These are phyloP conservation scores for Lophotriccus pileatus DNA, from an alignment of 2,797 vertebrate species.

Conservation along the genomic window DNA sequence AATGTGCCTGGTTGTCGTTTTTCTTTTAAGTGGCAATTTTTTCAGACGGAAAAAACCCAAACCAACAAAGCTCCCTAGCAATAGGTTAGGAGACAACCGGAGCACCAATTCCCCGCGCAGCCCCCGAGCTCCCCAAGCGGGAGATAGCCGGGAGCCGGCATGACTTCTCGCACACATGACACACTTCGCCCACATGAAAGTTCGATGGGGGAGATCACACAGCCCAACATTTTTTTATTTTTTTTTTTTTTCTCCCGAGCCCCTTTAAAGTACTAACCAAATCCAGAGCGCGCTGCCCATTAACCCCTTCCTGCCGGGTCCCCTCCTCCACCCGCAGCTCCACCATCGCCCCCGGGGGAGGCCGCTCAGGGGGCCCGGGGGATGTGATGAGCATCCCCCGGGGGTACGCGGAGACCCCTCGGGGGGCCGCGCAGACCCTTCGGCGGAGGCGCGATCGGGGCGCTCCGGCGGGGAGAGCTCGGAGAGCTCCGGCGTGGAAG, in stretches of 20 bases:
- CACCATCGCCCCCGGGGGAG: not conserved
- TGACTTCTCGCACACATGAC: not conserved
- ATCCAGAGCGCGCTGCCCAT: slow-evolving; percentile 5
- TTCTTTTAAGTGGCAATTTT: not conserved
- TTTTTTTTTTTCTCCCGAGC: not conserved
- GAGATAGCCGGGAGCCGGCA: not conserved
- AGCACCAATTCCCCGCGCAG: not conserved
- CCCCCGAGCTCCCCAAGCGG: not conserved
- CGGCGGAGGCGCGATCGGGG: not conserved
- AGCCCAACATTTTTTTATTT: not conserved
- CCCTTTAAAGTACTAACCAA: slow-evolving; percentile 5
- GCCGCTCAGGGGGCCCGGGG: not conserved
- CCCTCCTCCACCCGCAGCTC: not conserved
- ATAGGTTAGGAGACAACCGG: too few relatives aligned
- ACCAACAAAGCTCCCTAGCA: too few relatives aligned
- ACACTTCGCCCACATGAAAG: slow-evolving; percentile 12
- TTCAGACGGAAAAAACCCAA: not conserved
- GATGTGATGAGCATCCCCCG: not conserved
- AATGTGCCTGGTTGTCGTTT: fast-evolving
- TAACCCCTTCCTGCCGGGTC: not conserved
- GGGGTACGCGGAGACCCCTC: not conserved
- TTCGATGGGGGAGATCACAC: not conserved
- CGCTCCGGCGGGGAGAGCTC: not conserved
- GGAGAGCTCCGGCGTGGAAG: not conserved
- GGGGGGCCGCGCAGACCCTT: not conserved